phyloP scores from a whole-genome alignment of 2,888 invertebrate species.

The Lottia scabra region DNA sequence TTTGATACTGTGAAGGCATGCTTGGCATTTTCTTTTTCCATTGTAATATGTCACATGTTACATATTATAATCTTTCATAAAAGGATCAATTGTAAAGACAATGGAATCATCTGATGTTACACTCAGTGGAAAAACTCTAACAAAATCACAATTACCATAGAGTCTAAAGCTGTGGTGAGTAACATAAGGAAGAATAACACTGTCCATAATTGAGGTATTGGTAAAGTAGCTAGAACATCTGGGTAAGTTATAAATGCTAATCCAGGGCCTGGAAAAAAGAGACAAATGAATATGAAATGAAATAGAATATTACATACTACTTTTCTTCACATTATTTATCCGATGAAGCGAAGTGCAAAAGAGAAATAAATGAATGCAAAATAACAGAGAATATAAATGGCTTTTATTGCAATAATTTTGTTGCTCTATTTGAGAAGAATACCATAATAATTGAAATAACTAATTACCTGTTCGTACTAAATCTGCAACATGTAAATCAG shows the following conservation, averaged over 20 bases:
- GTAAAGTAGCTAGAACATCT: slow-evolving; percentile 58
- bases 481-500: slow-evolving; percentile 56
- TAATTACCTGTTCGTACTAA: slow-evolving; percentile 61
- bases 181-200: slow-evolving; percentile 60
- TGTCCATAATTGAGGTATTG: slow-evolving; percentile 59
- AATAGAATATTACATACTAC: not conserved
- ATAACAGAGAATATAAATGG: no score
- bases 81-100: no score
- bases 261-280: slow-evolving; percentile 51
- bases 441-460: no score
- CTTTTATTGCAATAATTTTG: no score
- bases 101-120: no score
- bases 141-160: slow-evolving; percentile 39
- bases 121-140: no score
- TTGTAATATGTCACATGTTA: no score
- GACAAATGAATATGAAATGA: not conserved
- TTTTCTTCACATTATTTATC: not conserved
- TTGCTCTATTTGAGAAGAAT: no score
- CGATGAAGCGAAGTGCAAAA: not conserved
- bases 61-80: no score
- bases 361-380: no score
- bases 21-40: no score
- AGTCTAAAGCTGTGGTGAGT: slow-evolving; percentile 52
- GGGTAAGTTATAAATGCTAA: slow-evolving; percentile 62
- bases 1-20: no score